Percentiles rank a stretch among this genome's conserved stretches.
These are phyloP conservation scores for Mobula hypostoma DNA, from an alignment of 2,113 vertebrate species.

Conservation along the genomic window DNA sequence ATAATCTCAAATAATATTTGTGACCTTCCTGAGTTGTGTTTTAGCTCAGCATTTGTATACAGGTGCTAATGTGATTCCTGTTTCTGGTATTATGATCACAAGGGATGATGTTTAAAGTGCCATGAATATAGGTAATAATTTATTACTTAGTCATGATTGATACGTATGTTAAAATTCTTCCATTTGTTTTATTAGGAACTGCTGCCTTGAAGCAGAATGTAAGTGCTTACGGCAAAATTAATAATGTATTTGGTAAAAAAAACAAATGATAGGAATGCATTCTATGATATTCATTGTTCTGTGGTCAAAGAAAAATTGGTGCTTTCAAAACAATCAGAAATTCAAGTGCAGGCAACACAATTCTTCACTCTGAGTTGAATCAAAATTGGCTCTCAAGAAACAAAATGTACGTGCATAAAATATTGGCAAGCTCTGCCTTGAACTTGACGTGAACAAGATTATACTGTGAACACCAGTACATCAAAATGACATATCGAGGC, in stretches of 20 bases:
- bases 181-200: neutral
- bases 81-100: neutral
- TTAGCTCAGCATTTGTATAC: too few species aligned
- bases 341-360: neutral
- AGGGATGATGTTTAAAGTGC: neutral
- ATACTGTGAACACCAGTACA: neutral
- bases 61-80: neutral
- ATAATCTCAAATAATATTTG: too few species aligned
- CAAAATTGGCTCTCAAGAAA: neutral
- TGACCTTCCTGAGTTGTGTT: too few species aligned
- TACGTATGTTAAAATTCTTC: neutral
- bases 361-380: neutral
- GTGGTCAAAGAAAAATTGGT: neutral
- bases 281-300: neutral
- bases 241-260: neutral
- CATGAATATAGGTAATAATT: neutral
- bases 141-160: neutral
- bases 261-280: neutral
- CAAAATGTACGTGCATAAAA: neutral
- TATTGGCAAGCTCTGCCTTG: neutral
- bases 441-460: neutral
- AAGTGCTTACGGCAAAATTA: neutral
- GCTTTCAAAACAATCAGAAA: neutral
- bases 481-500: neutral
- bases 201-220: neutral